A percentile compares a stretch with the other conserved stretches of the same genome.
phyloP scores from a whole-genome alignment of 2,797 vertebrate genomes.

The Atherinosoma microstoma region DNA sequence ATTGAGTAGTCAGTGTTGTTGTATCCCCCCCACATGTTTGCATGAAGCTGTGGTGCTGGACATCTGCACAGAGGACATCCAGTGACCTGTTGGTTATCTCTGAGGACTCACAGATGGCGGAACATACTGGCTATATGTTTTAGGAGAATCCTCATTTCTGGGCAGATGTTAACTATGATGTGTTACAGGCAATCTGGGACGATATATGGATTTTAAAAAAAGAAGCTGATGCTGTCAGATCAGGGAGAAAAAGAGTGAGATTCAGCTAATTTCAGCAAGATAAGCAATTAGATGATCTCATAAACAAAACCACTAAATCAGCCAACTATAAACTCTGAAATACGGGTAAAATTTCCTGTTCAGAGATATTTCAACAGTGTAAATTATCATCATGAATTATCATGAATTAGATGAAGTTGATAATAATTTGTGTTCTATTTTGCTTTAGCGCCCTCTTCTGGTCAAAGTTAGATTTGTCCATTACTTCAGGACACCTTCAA shows the following conservation, averaged over 20 bases:
- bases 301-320: background rate
- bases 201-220: background rate
- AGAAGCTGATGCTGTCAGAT: background rate
- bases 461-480: background rate
- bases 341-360: no score
- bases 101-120: background rate
- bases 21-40: background rate
- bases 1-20: background rate
- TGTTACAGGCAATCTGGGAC: background rate
- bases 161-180: background rate
- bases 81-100: background rate
- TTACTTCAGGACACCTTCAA: background rate
- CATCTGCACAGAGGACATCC: background rate
- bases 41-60: background rate
- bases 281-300: background rate
- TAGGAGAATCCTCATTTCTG: background rate
- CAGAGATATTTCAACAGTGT: no score
- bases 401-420: background rate
- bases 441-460: background rate
- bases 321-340: no score
- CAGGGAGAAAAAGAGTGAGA: background rate
- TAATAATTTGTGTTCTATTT: background rate
- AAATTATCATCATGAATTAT: background rate
- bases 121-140: background rate
- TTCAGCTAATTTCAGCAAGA: background rate